These are phyloP conservation scores for Eulimnadia texana DNA, from an alignment of 1,140 invertebrate species.

Conservation along the genomic window DNA sequence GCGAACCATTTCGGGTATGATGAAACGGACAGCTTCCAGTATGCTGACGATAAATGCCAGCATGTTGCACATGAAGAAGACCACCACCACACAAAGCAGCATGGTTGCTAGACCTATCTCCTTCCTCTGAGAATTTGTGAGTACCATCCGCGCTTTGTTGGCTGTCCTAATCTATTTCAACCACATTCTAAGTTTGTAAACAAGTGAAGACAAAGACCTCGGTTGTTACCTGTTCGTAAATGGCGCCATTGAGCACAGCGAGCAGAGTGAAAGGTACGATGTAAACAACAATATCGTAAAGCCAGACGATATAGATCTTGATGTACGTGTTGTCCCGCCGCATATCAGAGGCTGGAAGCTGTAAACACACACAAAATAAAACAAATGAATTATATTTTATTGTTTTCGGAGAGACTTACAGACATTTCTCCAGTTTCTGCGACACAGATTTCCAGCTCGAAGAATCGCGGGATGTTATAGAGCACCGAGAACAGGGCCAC, in stretches of 20 bases:
- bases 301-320: slow-evolving; percentile 76
- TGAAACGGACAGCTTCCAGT: slow-evolving; percentile 41
- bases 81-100: slow-evolving; percentile 82
- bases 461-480: slow-evolving; percentile 69
- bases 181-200: not conserved
- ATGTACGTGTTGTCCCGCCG: slow-evolving; percentile 58
- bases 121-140: slow-evolving; percentile 62
- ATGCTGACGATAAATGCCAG: slow-evolving; percentile 78
- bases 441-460: slow-evolving; percentile 27
- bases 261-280: slow-evolving; percentile 71
- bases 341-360: slow-evolving; percentile 48
- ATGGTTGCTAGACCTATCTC: slow-evolving; percentile 85
- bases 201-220: not conserved
- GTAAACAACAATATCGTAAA: slow-evolving; percentile 84
- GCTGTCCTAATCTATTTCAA: slow-evolving; percentile 54
- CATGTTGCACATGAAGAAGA: slow-evolving; percentile 86
- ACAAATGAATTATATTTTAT: not conserved
- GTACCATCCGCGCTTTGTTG: slow-evolving; percentile 59
- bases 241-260: slow-evolving; percentile 72
- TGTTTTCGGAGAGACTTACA: not conserved
- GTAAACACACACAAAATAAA: slow-evolving; percentile 21
- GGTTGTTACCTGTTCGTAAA: slow-evolving; percentile 55
- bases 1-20: slow-evolving; percentile 21
- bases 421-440: not conserved
- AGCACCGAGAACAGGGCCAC: slow-evolving; percentile 65